Conservation (phyloP, 2,888 invertebrate species). For the Hirtodrosophila cameraria region DNA sequence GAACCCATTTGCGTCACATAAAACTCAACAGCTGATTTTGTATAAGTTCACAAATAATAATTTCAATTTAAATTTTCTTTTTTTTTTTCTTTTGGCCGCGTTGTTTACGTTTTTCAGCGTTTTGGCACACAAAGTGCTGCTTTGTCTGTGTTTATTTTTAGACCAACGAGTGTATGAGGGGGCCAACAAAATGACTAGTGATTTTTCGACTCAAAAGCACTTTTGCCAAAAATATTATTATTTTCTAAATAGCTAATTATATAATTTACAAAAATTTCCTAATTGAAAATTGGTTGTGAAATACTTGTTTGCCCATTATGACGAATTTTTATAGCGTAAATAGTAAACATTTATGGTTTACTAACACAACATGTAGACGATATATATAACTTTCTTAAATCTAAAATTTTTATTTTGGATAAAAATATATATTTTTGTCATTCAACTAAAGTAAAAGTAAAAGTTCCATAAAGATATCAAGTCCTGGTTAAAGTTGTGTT, state of each 20-base stretch:
- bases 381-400: no score
- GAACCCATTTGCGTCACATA: constrained; percentile 46
- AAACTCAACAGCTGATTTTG: constrained; percentile 52
- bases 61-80: constrained; percentile 18
- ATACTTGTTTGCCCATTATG: no score
- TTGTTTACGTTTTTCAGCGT: constrained; percentile 44
- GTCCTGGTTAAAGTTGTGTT: no score
- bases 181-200: constrained; percentile 38
- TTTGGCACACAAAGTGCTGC: constrained; percentile 41
- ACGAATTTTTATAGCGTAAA: no score
- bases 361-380: no score
- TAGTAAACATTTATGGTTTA: no score
- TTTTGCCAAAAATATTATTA: constrained; percentile 8
- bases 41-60: constrained; percentile 36
- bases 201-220: constrained; percentile 1
- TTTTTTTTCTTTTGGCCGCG: background rate
- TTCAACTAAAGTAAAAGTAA: no score
- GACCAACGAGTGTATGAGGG: constrained; percentile 4
- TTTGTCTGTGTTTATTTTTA: constrained; percentile 43
- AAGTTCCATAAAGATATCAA: no score
- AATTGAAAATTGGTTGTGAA: background rate
- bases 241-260: constrained; percentile 1
- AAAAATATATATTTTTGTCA: no score
- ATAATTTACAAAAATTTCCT: constrained; percentile 16
- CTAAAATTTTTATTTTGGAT: no score